Evolutionary conservation across 2,888 invertebrate genomes (phyloP).

Genomic region (Lucinisca nassula): DNA sequence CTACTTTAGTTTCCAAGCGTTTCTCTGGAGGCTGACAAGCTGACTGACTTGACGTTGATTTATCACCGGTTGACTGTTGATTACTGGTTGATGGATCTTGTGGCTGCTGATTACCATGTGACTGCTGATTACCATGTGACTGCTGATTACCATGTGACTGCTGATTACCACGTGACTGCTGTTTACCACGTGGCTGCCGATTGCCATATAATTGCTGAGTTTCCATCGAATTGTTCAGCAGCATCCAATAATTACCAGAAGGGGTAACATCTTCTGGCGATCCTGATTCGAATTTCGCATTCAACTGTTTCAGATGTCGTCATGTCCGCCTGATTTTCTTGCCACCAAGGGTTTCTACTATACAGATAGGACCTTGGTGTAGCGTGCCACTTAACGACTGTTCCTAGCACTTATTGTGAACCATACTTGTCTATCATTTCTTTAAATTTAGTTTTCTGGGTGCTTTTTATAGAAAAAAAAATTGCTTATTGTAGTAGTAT

Average conservation of each 20-base stretch:
- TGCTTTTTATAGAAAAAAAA: slow-evolving; percentile 1
- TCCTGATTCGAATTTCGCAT: not conserved
- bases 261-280: not conserved
- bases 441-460: not conserved
- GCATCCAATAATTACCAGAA: not conserved
- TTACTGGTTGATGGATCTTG: too few relatives aligned
- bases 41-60: too few relatives aligned
- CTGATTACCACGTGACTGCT: not conserved
- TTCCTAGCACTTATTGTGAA: slow-evolving; percentile 9
- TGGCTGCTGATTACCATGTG: too few relatives aligned
- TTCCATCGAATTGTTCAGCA: not conserved
- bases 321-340: slow-evolving; percentile 32
- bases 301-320: not conserved
- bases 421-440: slow-evolving; percentile 23
- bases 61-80: too few relatives aligned
- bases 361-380: slow-evolving; percentile 36
- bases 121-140: too few relatives aligned
- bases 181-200: not conserved
- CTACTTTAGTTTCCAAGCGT: too few relatives aligned
- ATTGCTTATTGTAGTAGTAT: slow-evolving; percentile 27
- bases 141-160: too few relatives aligned
- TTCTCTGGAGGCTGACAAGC: too few relatives aligned
- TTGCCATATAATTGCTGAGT: too few relatives aligned
- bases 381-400: not conserved
- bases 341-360: slow-evolving; percentile 33